A percentile compares a stretch with the other conserved stretches of the same genome.
Evolutionary conservation across 2,888 invertebrate genomes (phyloP).

Genomic region (Hanleya hanleyi): DNA sequence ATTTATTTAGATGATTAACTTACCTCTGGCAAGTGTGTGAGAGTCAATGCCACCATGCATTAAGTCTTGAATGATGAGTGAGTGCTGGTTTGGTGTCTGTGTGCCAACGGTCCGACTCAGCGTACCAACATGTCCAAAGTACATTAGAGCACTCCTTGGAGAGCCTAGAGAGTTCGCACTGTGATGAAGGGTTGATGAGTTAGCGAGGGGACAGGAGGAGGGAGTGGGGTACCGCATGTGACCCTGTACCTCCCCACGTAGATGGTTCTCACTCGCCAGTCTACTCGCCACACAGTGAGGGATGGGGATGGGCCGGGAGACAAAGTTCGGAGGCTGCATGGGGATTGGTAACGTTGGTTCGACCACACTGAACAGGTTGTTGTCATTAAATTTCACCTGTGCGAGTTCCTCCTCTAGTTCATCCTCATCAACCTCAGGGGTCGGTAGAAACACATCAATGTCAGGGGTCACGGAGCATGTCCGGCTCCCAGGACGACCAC

Average conservation of each 20-base stretch:
- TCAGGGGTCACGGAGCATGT: background rate
- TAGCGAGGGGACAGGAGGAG: background rate
- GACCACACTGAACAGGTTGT: background rate
- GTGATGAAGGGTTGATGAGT: background rate
- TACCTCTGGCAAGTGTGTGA: slow-evolving; percentile 4
- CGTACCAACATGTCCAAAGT: background rate
- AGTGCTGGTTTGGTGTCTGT: background rate
- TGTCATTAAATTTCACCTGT: background rate
- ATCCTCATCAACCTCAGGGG: background rate
- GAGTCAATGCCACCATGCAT: background rate
- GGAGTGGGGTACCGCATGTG: slow-evolving; percentile 2
- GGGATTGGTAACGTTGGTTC: background rate
- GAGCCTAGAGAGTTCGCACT: background rate
- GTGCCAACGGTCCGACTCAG: background rate
- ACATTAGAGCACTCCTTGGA: background rate
- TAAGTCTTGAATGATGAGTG: background rate
- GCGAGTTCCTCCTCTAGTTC: background rate
- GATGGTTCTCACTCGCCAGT: background rate
- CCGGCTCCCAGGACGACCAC: background rate
- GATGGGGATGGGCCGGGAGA: background rate
- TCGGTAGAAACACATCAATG: slow-evolving; percentile 1
- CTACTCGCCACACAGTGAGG: background rate
- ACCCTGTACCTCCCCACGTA: background rate
- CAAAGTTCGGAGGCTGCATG: slow-evolving; percentile 10
- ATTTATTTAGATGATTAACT: too few species aligned